A percentile compares a stretch with the other conserved stretches of the same genome.
Conservation (phyloP, 2,113 vertebrate species). For the Neoarius graeffei region DNA sequence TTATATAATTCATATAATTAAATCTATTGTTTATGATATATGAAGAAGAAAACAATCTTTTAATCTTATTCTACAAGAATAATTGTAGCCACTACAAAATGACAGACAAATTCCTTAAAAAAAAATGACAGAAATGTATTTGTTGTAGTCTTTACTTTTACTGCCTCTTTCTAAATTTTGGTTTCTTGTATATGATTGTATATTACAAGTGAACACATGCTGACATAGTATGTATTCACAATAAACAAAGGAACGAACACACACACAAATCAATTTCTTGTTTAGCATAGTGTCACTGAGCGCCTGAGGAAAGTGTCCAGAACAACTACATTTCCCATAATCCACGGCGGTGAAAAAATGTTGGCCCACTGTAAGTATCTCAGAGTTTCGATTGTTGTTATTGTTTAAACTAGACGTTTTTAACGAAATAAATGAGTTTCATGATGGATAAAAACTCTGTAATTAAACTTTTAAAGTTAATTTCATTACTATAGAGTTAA, state of each 20-base stretch:
- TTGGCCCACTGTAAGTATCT: slow-evolving; percentile 40
- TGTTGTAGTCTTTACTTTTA: not conserved
- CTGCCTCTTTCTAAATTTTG: not conserved
- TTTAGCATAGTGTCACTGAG: not conserved
- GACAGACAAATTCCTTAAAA: not conserved
- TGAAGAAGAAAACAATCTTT: not conserved
- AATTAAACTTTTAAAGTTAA: not conserved
- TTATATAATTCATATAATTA: not conserved
- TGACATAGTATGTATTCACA: not conserved
- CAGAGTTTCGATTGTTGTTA: not conserved
- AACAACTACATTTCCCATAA: slow-evolving; percentile 58
- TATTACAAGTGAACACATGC: not conserved
- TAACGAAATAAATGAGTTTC: not conserved
- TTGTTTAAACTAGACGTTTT: not conserved
- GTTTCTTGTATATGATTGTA: not conserved
- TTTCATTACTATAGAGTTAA: too few species aligned
- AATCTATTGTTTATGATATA: not conserved
- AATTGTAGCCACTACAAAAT: not conserved
- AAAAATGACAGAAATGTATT: not conserved
- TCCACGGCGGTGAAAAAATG: not conserved
- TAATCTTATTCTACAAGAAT: not conserved
- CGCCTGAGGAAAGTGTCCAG: too few species aligned
- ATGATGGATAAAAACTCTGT: not conserved
- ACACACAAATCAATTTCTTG: not conserved
- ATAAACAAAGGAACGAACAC: not conserved